Conservation (phyloP, 2,888 invertebrate genomes). For the Acanthopleura granulata region DNA sequence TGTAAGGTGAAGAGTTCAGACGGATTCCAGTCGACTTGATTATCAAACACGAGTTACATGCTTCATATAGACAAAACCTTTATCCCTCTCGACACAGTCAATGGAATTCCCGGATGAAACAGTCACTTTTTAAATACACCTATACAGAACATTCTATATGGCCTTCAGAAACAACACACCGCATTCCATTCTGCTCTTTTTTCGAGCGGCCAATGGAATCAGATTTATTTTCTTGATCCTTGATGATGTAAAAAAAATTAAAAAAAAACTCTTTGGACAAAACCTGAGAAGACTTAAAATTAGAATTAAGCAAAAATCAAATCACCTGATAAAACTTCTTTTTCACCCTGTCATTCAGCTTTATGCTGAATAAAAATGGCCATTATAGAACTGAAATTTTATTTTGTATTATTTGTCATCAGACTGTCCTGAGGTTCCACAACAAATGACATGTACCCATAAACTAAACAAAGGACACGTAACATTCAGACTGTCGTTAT, state of each 20-base stretch:
- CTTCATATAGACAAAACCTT: slow-evolving; percentile 10
- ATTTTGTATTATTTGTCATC: too few relatives aligned
- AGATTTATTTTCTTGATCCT: background rate
- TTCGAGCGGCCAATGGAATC: background rate
- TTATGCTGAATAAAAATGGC: too few relatives aligned
- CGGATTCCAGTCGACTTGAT: background rate
- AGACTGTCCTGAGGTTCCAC: too few relatives aligned
- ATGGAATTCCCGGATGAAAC: background rate
- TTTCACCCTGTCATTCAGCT: too few relatives aligned
- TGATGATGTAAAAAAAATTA: background rate
- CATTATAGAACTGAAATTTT: too few relatives aligned
- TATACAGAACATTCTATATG: background rate
- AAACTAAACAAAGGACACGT: too few relatives aligned
- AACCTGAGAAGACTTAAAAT: too few relatives aligned
- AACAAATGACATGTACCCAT: too few relatives aligned
- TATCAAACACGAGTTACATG: slow-evolving; percentile 2
- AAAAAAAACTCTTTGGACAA: too few relatives aligned
- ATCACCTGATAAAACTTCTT: too few relatives aligned
- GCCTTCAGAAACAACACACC: background rate
- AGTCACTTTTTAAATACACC: slow-evolving; percentile 5
- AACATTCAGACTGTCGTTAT: too few relatives aligned
- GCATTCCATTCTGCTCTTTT: background rate
- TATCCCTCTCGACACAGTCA: background rate
- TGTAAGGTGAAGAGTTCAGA: background rate
- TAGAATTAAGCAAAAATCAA: too few relatives aligned